A percentile compares a stretch with the other conserved stretches of the same genome.
phyloP scores from a whole-genome alignment of 2,888 invertebrate genomes.

The Tridacna crocea region DNA sequence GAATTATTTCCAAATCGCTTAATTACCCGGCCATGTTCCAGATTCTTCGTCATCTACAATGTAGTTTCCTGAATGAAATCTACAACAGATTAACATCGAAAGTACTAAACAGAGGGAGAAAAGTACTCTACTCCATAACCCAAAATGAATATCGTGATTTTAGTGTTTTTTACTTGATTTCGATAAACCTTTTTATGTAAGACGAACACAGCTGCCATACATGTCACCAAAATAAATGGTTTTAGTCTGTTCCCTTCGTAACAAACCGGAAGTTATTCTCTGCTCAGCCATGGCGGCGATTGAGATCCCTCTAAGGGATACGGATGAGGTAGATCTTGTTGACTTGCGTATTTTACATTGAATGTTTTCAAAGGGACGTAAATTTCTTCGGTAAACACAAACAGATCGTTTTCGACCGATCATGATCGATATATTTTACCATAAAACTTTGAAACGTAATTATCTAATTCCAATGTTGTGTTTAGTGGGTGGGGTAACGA shows the following conservation, averaged over 20 bases:
- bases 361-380: background rate
- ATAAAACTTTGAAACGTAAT: no score
- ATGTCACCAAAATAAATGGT: background rate
- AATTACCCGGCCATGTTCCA: no score
- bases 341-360: background rate
- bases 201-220: no score
- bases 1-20: no score
- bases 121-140: no score
- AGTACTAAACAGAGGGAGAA: no score
- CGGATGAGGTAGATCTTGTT: slow-evolving; percentile 62
- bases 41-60: no score
- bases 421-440: background rate
- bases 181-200: no score
- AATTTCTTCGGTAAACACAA: background rate
- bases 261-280: slow-evolving; percentile 5
- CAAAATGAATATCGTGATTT: no score
- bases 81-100: no score
- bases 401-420: background rate
- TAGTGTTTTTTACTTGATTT: no score
- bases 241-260: background rate
- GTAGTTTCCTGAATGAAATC: no score
- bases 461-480: background rate
- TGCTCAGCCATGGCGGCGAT: slow-evolving; percentile 57
- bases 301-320: slow-evolving; percentile 63
- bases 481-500: background rate